Evolutionary conservation across 2,113 vertebrate species (phyloP), one percentile per base, ranked within the genome.

Genomic region (Silurus meridionalis): DNA sequence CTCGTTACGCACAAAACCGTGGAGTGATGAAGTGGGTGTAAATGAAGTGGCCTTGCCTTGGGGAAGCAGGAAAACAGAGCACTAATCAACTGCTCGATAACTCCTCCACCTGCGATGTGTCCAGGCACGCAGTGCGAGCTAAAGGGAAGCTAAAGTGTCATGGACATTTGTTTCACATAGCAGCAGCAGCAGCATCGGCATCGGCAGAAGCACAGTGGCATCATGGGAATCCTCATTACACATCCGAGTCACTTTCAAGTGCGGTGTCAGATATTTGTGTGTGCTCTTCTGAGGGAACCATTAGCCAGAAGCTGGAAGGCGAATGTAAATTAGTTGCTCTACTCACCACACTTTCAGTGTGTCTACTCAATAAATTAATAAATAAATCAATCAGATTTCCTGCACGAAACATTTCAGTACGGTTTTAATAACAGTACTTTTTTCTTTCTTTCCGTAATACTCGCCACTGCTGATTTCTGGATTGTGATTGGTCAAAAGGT

Each of bases 61-160:
- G 80, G 74, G 83, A 60, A 83, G 80, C 74, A 74, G 80, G 69
- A 79, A 87, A 85, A 85, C 83, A 85, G 74, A 89, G 86, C 80
- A 83, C 88, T 87, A 89, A 89, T 89, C 86, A 79, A 71, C 84
- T 80, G 58, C 66, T 87, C 74, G 8, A 60, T 87, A 67, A 86
- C 53, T 80, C 66, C 64, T 80, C 84, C 83, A 71, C 71, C 86
- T 58, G 63, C 37, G 11, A 86, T 80, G 78, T 80, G 84, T 71
- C 84, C 63, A 55, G 80, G 81, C 84, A 61, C 13, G 60, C 50
- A 17, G 2, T 15, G 3, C 67, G 8, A 53, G 3, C 67, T 8
- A 53, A 14, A 14, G 5, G 25, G 25, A 58, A 83, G 79, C 83
- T 69, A 53, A 79, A 69, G 61, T 28, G 79, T 52, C 61, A 74